These are phyloP conservation scores for Armadillidium nasatum DNA, from an alignment of 1,140 invertebrate species.

Conservation along the genomic window DNA sequence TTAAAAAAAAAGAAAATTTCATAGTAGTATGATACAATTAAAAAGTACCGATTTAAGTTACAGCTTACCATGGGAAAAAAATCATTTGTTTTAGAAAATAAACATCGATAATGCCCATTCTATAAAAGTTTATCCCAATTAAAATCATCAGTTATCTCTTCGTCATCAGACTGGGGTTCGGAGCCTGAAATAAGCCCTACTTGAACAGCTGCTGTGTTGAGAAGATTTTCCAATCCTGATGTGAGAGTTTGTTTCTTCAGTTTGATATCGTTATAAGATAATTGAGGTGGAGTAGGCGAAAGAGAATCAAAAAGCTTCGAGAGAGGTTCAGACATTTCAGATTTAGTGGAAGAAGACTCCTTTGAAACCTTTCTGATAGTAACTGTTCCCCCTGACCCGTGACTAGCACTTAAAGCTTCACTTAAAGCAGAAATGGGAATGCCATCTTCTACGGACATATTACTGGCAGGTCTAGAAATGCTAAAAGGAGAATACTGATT, in stretches of 20 bases:
- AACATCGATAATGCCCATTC: background rate
- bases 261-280: background rate
- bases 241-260: constrained; percentile 8
- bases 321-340: constrained; percentile 35
- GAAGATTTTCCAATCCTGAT: constrained; percentile 20
- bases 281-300: constrained; percentile 34
- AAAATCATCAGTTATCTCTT: constrained; percentile 43
- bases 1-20: no score
- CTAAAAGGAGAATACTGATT: background rate
- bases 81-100: background rate
- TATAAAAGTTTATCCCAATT: constrained; percentile 44
- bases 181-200: constrained; percentile 38
- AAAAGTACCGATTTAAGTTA: no score
- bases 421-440: constrained; percentile 23
- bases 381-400: constrained; percentile 40
- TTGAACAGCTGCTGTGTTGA: constrained; percentile 35
- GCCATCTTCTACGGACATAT: background rate
- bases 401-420: constrained; percentile 38
- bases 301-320: constrained; percentile 27
- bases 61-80: no score
- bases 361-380: constrained; percentile 35
- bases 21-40: no score
- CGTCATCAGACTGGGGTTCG: constrained; percentile 37
- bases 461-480: background rate
- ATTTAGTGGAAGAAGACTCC: constrained; percentile 7